These are phyloP conservation scores for Drosophila testacea DNA, from an alignment of 2,888 invertebrate species.

Conservation along the genomic window DNA sequence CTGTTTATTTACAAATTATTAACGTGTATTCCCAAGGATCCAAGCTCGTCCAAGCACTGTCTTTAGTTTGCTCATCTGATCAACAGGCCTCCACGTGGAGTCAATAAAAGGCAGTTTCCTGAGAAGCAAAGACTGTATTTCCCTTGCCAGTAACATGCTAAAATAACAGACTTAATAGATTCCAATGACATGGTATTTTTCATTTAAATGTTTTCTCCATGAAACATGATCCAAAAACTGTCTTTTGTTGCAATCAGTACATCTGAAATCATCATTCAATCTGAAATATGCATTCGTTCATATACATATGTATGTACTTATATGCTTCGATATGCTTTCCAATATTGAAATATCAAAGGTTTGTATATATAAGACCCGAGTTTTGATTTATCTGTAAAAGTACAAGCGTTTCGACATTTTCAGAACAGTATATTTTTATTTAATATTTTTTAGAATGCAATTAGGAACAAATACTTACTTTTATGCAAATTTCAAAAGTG, in stretches of 20 bases:
- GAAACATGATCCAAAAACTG: too few species aligned
- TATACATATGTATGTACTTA: too few species aligned
- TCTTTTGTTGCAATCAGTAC: not conserved
- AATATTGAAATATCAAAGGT: not conserved
- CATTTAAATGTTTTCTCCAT: too few species aligned
- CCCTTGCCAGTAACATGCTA: not conserved
- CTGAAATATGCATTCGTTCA: too few species aligned
- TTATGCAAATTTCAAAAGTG: slow-evolving; percentile 15
- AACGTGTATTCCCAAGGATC: slow-evolving; percentile 51
- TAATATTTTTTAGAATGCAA: slow-evolving; percentile 1
- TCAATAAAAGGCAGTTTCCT: slow-evolving; percentile 1
- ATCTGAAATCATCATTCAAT: too few species aligned
- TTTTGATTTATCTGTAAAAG: slow-evolving; percentile 3
- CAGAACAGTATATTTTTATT: not conserved
- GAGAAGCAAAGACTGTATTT: not conserved
- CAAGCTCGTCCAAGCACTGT: not conserved
- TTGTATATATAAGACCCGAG: not conserved
- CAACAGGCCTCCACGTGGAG: not conserved
- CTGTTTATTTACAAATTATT: slow-evolving; percentile 70
- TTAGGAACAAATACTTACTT: slow-evolving; percentile 11
- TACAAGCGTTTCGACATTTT: slow-evolving; percentile 1
- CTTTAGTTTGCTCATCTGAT: not conserved
- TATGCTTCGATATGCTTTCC: not conserved
- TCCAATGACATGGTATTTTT: not conserved
- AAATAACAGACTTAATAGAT: not conserved